These are phyloP conservation scores for Odobenus rosmarus DNA, from an alignment of 2,113 vertebrate genomes.

Conservation along the genomic window DNA sequence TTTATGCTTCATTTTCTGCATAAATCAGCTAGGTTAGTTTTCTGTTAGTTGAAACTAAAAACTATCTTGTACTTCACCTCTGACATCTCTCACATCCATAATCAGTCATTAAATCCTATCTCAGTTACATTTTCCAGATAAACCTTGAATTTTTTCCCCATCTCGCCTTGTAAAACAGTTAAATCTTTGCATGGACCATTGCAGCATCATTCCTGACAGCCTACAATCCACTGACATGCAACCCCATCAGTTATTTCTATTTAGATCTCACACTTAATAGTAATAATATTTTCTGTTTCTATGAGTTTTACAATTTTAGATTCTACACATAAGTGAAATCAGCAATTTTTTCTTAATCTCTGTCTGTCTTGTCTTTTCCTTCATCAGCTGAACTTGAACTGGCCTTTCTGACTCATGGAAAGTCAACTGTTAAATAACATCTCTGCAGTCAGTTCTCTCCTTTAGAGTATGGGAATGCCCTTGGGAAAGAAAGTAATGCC, in stretches of 20 bases:
- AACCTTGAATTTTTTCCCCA: background rate
- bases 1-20: background rate
- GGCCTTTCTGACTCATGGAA: background rate
- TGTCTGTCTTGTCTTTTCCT: background rate
- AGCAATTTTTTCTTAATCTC: background rate
- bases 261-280: background rate
- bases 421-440: background rate
- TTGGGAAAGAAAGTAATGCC: background rate
- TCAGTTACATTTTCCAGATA: background rate
- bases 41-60: background rate
- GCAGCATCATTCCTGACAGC: background rate
- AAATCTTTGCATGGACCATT: background rate
- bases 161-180: background rate
- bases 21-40: background rate
- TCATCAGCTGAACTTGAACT: background rate
- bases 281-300: background rate
- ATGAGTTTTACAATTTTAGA: background rate
- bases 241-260: background rate
- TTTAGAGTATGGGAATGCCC: background rate
- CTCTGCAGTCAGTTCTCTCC: background rate
- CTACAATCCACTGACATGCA: background rate
- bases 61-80: background rate
- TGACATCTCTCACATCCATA: background rate
- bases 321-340: background rate
- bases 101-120: background rate